Conservation (phyloP, 2,888 invertebrate genomes). For the Minunthozetes semirufus region DNA sequence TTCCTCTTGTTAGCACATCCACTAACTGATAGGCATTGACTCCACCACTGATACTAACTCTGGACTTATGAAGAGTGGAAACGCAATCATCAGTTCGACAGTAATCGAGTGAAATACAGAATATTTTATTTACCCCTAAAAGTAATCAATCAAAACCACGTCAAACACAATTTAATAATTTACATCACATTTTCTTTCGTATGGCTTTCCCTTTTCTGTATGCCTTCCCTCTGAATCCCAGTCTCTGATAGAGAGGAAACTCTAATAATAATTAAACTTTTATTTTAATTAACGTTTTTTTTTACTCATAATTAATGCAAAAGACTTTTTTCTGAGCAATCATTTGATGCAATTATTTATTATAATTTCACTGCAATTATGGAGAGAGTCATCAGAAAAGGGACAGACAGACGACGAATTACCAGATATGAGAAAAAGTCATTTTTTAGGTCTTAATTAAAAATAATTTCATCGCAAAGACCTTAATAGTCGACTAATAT, state of each 20-base stretch:
- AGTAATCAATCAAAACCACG: conserved; percentile 8
- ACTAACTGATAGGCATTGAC: too few relatives aligned
- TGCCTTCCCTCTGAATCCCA: neutral
- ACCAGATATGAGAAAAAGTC: neutral
- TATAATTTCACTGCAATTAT: neutral
- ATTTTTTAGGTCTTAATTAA: conserved; percentile 14
- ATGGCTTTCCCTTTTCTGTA: neutral
- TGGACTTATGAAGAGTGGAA: too few relatives aligned
- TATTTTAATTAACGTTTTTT: conserved; percentile 28
- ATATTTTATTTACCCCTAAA: conserved; percentile 1
- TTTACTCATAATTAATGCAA: conserved; percentile 11
- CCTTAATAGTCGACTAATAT: neutral
- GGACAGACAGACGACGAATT: neutral
- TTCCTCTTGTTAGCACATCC: too few relatives aligned
- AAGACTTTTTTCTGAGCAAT: conserved; percentile 6
- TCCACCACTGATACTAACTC: too few relatives aligned
- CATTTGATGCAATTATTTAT: neutral
- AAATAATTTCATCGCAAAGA: neutral
- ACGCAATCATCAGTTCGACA: neutral
- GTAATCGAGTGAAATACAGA: neutral
- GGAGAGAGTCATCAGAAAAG: neutral
- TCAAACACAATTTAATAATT: conserved; percentile 27
- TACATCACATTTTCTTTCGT: neutral
- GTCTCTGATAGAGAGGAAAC: neutral
- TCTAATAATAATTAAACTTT: conserved; percentile 16